phyloP scores from a whole-genome alignment of 2,113 vertebrate species.

The Lethenteron reissneri region DNA sequence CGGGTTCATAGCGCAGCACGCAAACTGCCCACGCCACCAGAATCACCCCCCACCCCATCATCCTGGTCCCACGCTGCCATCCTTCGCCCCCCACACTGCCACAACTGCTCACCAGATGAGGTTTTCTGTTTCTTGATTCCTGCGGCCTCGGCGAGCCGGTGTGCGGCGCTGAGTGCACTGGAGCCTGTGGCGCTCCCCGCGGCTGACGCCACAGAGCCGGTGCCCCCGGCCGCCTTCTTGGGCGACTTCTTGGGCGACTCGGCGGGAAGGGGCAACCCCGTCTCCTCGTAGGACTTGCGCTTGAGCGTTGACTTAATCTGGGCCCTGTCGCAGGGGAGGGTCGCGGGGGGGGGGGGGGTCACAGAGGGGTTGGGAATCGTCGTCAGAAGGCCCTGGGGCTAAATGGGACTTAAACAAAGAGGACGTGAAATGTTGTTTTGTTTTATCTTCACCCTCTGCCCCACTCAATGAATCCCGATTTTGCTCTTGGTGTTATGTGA shows the following conservation, averaged over 20 bases:
- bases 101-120: slow-evolving; percentile 20
- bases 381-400: background rate
- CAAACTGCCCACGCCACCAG: no score
- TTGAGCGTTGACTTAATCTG: slow-evolving; percentile 45
- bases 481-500: no score
- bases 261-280: slow-evolving; percentile 30
- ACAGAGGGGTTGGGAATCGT: background rate
- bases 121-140: slow-evolving; percentile 43
- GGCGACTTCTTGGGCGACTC: slow-evolving; percentile 43
- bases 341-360: background rate
- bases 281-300: slow-evolving; percentile 51
- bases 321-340: slow-evolving; percentile 16
- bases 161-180: slow-evolving; percentile 12
- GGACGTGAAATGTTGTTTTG: no score
- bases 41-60: background rate
- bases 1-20: no score
- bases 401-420: no score
- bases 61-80: background rate
- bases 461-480: no score
- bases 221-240: slow-evolving; percentile 26
- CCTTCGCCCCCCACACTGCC: background rate
- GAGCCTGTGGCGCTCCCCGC: slow-evolving; percentile 11
- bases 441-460: no score
- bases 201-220: slow-evolving; percentile 8
- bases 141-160: slow-evolving; percentile 12